Evolutionary conservation across 2,888 invertebrate genomes (phyloP), one percentile per base, ranked within the genome.

Genomic region (Lissocephala sabroskyi): DNA sequence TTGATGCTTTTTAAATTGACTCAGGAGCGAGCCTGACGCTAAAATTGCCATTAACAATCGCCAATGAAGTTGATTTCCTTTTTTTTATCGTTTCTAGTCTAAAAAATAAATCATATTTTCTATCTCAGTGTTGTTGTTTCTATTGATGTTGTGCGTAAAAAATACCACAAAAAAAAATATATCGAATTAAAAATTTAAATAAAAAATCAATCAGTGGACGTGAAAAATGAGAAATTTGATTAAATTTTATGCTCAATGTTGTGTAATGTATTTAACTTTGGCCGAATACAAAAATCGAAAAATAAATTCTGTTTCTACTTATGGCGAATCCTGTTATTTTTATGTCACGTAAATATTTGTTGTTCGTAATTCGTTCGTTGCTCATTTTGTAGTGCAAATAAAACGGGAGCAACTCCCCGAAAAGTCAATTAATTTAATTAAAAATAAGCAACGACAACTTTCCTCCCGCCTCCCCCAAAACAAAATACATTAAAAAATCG

Each of bases 111-210:
- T 59, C 63, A 64, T 76, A 60, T 65, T 65, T 76, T 62, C 68
- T 67, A 62, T 75, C 66, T 77, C 62, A 60, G 59, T 79, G 75
- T 79, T 80, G 81, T 79, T 79, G 79, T 79, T 79, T 61, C 49
- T 60, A 51, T 78, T 60, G 67, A 77, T 80, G 80, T 80, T 77
- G 79, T 79, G 59, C 61, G 65, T 76, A 65, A 64, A 54, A 73
- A 52, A 45, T 47, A 41, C 42, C 46, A 43, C 49, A 44, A 36
- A 48, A 43, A 35, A 45, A 29, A 26, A 32, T 44, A 47, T 47
- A 41, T 32, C 36, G 16, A n/a, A n/a, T n/a, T n/a, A 17, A 32
- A 56, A 41, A 17, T 19, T 37, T 49, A 53, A 45, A 40, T 48
- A 52, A 49, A 49, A 53, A 16, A 44, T 23, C 52, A 44, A 44